A percentile compares a stretch with the other conserved stretches of the same genome.
Evolutionary conservation across 2,888 invertebrate species (phyloP).

Genomic region (Chelonus formosanus): DNA sequence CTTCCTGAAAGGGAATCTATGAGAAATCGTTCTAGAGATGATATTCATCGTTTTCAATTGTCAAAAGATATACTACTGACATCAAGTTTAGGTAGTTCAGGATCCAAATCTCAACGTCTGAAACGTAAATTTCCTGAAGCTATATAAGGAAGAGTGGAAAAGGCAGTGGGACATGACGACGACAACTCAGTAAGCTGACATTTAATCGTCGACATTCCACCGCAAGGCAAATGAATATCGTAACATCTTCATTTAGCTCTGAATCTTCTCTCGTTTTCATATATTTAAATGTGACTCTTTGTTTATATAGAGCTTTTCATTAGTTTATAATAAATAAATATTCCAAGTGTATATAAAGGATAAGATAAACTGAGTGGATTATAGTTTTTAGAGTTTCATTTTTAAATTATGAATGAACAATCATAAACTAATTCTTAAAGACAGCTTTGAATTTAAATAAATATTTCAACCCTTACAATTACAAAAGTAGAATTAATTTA

Average conservation of each 20-base stretch:
- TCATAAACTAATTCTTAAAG: no score
- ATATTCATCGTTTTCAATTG: conserved; percentile 30
- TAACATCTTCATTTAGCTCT: conserved; percentile 28
- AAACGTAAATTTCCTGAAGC: conserved; percentile 30
- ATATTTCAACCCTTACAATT: no score
- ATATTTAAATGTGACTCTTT: conserved; percentile 39
- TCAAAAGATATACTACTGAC: conserved; percentile 35
- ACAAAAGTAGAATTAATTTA: no score
- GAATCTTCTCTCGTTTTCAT: conserved; percentile 40
- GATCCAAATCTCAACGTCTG: conserved; percentile 34
- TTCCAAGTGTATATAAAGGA: no score
- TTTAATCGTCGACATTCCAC: conserved; percentile 54
- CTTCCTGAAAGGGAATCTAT: conserved; percentile 20
- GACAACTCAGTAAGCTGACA: conserved; percentile 43
- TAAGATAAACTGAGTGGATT: no score
- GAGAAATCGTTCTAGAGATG: conserved; percentile 29
- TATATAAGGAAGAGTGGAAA: conserved; percentile 16
- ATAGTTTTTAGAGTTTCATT: no score
- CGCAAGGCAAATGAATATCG: conserved; percentile 41
- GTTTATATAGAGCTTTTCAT: conserved; percentile 30
- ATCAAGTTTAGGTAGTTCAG: conserved; percentile 28
- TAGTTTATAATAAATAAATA: not conserved
- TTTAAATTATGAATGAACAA: no score
- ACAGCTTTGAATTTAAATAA: no score
- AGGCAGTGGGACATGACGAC: conserved; percentile 21